phyloP scores from a whole-genome alignment of 1,140 invertebrate species.

The Thaumetopoea pityocampa region DNA sequence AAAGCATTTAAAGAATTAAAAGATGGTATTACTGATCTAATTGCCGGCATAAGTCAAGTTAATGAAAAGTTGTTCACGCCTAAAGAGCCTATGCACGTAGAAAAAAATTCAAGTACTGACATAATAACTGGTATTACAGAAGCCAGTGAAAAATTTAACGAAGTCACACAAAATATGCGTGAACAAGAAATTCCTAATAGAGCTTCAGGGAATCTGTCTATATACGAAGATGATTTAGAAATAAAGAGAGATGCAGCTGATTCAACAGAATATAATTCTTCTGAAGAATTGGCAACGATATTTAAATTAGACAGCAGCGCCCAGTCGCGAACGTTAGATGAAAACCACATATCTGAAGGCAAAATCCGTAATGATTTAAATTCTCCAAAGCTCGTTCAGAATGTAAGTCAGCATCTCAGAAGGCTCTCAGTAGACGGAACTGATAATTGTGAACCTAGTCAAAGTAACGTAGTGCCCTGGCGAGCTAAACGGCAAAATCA shows the following conservation, averaged over 20 bases:
- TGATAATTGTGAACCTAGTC: conserved; percentile 46
- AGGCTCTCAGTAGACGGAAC: conserved; percentile 60
- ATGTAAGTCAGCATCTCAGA: conserved; percentile 66
- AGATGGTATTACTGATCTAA: conserved; percentile 71
- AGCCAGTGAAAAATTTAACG: conserved; percentile 75
- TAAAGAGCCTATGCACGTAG: conserved; percentile 36
- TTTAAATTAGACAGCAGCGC: conserved; percentile 64
- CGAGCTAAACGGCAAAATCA: conserved; percentile 58
- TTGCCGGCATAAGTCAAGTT: conserved; percentile 70
- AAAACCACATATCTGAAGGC: conserved; percentile 32
- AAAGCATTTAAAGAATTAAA: conserved; percentile 73
- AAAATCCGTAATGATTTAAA: conserved; percentile 52
- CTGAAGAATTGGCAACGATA: conserved; percentile 78
- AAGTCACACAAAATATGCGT: conserved; percentile 59
- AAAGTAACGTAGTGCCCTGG: conserved; percentile 60
- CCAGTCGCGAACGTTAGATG: conserved; percentile 25
- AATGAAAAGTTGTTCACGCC: conserved; percentile 66
- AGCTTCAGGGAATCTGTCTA: conserved; percentile 48
- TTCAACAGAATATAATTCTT: conserved; percentile 78
- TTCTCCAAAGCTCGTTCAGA: conserved; percentile 69
- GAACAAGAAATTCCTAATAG: conserved; percentile 46
- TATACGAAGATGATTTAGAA: conserved; percentile 64
- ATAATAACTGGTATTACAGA: conserved; percentile 61
- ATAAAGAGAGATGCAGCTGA: conserved; percentile 60
- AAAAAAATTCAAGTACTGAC: conserved; percentile 21